phyloP scores from a whole-genome alignment of 2,888 invertebrate genomes.

The Acanthosepion pharaonis region DNA sequence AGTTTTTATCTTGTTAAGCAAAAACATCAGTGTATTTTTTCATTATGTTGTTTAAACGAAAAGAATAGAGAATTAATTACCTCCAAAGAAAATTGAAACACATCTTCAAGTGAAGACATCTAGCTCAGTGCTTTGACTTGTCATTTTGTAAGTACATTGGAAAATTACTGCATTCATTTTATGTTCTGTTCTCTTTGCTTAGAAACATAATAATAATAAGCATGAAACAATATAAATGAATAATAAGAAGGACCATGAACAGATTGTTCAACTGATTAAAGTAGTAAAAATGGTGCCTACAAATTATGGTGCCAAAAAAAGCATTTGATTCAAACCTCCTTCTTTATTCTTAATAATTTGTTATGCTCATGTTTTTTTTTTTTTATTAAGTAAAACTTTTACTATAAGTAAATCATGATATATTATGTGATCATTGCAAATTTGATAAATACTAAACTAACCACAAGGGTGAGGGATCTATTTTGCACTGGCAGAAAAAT shows the following conservation, averaged over 20 bases:
- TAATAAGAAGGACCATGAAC: no score
- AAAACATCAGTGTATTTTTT: neutral
- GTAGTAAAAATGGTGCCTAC: no score
- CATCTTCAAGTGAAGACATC: neutral
- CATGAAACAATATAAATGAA: no score
- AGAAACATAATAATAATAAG: no score
- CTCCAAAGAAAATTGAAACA: neutral
- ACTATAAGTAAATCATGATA: neutral
- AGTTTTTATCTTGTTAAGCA: neutral
- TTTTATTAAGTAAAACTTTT: neutral
- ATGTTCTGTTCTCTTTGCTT: neutral
- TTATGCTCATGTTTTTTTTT: no score
- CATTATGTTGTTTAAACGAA: neutral
- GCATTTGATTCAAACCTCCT: no score
- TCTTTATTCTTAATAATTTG: no score
- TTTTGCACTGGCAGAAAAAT: neutral
- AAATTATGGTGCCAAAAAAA: no score
- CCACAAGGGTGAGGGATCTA: neutral
- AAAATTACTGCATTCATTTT: neutral
- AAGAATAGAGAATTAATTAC: neutral
- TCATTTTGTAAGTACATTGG: neutral
- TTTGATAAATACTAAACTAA: neutral
- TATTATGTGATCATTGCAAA: neutral
- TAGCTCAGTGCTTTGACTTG: neutral
- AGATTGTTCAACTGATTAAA: no score